A percentile compares a stretch with the other conserved stretches of the same genome.
These are phyloP conservation scores for Scolopax rusticola DNA, from an alignment of 2,797 vertebrate genomes.

Conservation along the genomic window DNA sequence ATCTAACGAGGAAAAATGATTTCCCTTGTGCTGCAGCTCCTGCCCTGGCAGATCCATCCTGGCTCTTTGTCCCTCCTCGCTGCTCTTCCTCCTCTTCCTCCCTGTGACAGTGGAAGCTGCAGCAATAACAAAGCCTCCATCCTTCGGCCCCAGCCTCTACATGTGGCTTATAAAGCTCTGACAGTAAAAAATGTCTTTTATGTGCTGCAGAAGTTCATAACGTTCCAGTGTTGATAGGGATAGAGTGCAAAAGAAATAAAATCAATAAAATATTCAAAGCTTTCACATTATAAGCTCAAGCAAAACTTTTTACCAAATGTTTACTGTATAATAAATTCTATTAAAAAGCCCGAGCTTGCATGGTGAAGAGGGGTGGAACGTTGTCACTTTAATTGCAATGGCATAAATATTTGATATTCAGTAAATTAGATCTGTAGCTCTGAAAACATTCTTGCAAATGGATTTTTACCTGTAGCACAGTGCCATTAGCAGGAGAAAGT, in stretches of 20 bases:
- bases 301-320: slow-evolving; percentile 73
- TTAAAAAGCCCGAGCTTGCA: slow-evolving; percentile 66
- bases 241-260: slow-evolving; percentile 67
- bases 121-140: not conserved
- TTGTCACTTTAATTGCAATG: slow-evolving; percentile 88
- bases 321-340: slow-evolving; percentile 75
- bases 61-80: not conserved
- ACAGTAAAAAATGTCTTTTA: slow-evolving; percentile 33
- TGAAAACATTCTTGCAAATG: slow-evolving; percentile 92
- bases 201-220: slow-evolving; percentile 57
- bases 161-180: not conserved
- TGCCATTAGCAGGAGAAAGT: slow-evolving; percentile 91
- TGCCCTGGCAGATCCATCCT: not conserved
- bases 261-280: slow-evolving; percentile 77
- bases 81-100: not conserved
- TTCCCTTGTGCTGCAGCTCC: not conserved
- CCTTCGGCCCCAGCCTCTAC: not conserved
- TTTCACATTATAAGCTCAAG: slow-evolving; percentile 64
- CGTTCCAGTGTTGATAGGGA: slow-evolving; percentile 42
- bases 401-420: slow-evolving; percentile 95
- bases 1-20: not conserved
- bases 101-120: not conserved
- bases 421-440: slow-evolving; percentile 94
- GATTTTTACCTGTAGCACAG: slow-evolving; percentile 94
- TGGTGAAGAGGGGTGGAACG: slow-evolving; percentile 65